Base-by-base conservation (phyloP, 2,888 invertebrate genomes). In the Tridacna gigas region DNA sequence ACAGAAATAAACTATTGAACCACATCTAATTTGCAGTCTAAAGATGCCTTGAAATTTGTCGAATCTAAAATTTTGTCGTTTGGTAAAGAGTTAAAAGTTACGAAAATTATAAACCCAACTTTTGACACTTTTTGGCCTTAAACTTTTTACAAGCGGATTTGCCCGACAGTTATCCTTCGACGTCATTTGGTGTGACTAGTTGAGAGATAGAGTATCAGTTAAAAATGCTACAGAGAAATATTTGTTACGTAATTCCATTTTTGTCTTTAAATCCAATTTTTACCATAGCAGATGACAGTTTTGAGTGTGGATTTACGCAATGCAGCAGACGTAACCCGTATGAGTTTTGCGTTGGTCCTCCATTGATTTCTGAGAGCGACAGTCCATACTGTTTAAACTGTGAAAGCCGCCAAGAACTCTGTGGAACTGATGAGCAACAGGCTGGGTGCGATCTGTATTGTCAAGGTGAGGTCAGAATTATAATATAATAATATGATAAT, bases 361-460 rank as follows among this genome's bases (percentile, higher is more conserved):
- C 69, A 15, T 47, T 45, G 15, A 28, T 69, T 15, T 5, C 7
- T 2, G n/a, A 15, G 7, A 5, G 22, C 20, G 69, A 69, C 0
- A 28, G 28, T 11, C 37, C 69, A 7, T 69, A 45, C n/a, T 69
- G 69, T 47, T 37, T 69, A 47, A 45, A 47, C 45, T 69, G 69
- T 18, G n/a, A 69, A 47, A 47, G n/a, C 20, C 20, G 2, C 15
- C n/a, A 47, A n/a, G 69, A 18, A 1, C 15, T 20, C 37, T 69
- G 69, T n/a, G 69, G n/a, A 22, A 69, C 45, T 15, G 20, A 11
- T 15, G n/a, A 45, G 2, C 20, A 45, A 22, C 45, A 47, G 18
- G 15, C 45, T 18, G 69, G 47, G n/a, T 69, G 69, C 69, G 4
- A 69, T 1, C 45, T 20, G 20, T 69, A 45, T 69, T 69, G 69